Percentiles rank a stretch among this genome's conserved stretches.
These are phyloP conservation scores for Brachyptera risi DNA, from an alignment of 2,888 invertebrate species.

Conservation along the genomic window DNA sequence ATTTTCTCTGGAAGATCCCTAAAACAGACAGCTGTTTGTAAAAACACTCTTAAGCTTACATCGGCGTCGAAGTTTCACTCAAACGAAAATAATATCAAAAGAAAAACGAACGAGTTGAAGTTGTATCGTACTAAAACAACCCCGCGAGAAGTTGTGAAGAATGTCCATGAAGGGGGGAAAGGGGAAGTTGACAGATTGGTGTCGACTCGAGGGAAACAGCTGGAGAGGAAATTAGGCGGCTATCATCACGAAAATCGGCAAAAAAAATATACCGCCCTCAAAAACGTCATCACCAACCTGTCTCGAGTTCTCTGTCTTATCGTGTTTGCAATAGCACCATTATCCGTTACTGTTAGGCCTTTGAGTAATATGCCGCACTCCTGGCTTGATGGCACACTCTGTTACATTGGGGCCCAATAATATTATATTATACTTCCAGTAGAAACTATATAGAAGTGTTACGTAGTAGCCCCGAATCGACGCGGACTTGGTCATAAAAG, in stretches of 20 bases:
- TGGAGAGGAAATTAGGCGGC: constrained; percentile 20
- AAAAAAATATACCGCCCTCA: no score
- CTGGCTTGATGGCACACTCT: no score
- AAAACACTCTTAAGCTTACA: constrained; percentile 12
- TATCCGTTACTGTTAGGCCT: no score
- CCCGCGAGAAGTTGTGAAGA: background rate
- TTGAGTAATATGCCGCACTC: no score
- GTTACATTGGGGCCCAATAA: no score
- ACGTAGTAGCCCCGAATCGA: no score
- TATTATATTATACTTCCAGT: no score
- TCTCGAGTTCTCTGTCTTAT: background rate
- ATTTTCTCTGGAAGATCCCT: constrained; percentile 11
- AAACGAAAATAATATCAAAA: background rate
- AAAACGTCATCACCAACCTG: background rate
- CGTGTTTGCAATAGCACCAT: no score
- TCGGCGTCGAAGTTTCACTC: background rate
- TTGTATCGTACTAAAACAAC: constrained; percentile 5
- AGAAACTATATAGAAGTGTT: no score
- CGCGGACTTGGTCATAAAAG: no score
- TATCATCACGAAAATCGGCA: constrained; percentile 7
- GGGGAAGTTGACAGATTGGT: constrained; percentile 16
- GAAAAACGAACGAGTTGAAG: background rate
- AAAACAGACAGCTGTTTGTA: constrained; percentile 12
- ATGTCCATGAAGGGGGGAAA: background rate
- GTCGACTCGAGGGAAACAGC: background rate